Percentiles rank a stretch among this genome's conserved stretches.
Evolutionary conservation across 2,888 invertebrate genomes (phyloP).

Genomic region (Saturnia japonica): DNA sequence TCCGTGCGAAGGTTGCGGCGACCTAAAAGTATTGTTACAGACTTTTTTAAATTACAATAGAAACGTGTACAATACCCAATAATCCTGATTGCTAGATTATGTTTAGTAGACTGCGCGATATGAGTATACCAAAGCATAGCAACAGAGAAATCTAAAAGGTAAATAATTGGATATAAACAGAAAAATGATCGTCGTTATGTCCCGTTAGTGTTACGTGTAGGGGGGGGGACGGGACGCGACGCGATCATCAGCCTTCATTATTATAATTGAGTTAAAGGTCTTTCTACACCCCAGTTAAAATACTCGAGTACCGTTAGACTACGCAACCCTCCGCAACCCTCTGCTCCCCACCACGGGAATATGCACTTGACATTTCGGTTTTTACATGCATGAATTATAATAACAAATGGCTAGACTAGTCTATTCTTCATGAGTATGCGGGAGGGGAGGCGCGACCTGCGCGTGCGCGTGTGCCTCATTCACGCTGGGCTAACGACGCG

Average conservation of each 20-base stretch:
- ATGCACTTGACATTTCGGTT: conserved; percentile 65
- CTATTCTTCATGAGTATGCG: conserved; percentile 37
- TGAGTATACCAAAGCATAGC: background rate
- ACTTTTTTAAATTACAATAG: background rate
- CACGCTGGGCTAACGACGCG: conserved; percentile 30
- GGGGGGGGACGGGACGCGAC: background rate
- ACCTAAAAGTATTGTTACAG: no score
- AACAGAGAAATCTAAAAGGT: background rate
- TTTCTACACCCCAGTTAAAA: conserved; percentile 3
- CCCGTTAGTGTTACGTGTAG: conserved; percentile 2
- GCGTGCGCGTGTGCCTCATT: conserved; percentile 40
- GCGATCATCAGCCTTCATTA: background rate
- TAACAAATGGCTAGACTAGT: conserved; percentile 48
- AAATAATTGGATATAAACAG: background rate
- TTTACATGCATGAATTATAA: conserved; percentile 52
- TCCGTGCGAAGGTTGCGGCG: no score
- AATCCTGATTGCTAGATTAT: background rate
- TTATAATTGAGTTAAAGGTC: conserved; percentile 5
- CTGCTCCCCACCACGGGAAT: conserved; percentile 25
- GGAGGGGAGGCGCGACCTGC: conserved; percentile 26
- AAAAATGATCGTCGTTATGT: background rate
- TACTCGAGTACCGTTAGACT: conserved; percentile 44
- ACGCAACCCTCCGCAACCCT: no score
- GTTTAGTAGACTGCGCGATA: no score
- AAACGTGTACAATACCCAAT: background rate